These are phyloP conservation scores for Orientallactaga sibirica DNA, from an alignment of 2,797 vertebrate genomes.

Conservation along the genomic window DNA sequence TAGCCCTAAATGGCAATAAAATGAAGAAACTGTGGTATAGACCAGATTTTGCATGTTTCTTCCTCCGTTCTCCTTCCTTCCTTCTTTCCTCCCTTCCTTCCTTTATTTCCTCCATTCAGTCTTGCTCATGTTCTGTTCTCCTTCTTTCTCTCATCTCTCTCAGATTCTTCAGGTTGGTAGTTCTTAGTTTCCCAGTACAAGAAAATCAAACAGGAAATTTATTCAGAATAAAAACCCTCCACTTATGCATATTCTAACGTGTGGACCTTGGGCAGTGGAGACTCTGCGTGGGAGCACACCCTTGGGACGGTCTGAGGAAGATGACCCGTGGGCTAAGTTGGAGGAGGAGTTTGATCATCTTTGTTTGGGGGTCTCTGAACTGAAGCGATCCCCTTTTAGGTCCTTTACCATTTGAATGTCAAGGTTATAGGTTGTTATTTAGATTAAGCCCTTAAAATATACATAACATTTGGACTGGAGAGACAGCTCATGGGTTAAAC, in stretches of 20 bases:
- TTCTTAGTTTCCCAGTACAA: slow-evolving; percentile 6
- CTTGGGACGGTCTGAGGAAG: not conserved
- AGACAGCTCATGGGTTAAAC: too few relatives aligned
- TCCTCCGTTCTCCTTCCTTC: too few relatives aligned
- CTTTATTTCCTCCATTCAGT: not conserved
- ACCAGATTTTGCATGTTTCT: not conserved
- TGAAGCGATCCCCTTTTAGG: not conserved
- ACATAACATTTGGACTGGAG: not conserved
- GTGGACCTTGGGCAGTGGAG: not conserved
- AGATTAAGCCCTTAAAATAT: slow-evolving; percentile 4
- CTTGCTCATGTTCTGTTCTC: not conserved
- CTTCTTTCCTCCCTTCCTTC: too few relatives aligned
- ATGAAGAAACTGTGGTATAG: not conserved
- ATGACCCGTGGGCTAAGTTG: not conserved
- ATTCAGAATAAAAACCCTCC: not conserved
- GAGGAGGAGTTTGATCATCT: not conserved
- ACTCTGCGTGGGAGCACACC: not conserved
- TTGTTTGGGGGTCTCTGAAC: not conserved
- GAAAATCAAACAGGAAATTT: not conserved
- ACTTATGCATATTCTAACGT: not conserved
- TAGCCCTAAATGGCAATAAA: not conserved
- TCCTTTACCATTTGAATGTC: not conserved
- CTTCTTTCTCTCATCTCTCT: not conserved
- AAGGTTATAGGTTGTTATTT: slow-evolving; percentile 7
- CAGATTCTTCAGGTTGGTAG: not conserved